Evolutionary conservation across 2,797 vertebrate species (phyloP), one percentile per base, ranked within the genome.

Genomic region (Amphiprion clarkii): DNA sequence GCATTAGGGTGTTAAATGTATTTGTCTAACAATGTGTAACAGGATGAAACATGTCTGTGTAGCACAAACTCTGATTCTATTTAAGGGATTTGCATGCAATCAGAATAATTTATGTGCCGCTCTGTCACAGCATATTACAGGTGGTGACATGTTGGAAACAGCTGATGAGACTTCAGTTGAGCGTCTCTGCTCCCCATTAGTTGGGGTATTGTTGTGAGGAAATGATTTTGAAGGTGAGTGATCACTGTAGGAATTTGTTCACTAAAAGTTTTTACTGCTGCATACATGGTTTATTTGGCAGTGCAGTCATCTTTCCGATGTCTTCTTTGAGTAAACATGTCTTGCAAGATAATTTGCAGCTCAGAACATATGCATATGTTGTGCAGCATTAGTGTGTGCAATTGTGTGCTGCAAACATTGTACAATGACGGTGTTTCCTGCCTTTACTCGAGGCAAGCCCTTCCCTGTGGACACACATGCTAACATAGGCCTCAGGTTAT

Each of bases 71-170:
- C 69, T 40, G 76, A 80, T 86, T 90, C 76, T 76, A 65, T 83
- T 85, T 81, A 67, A 70, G 60, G 84, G 88, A 89, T 91, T 91
- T 88, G 78, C 85, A 87, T 88, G 70, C 81, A 88, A 81, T 90
- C 84, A 75, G 77, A 87, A 88, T 90, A 79, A 88, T 89, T 90
- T 66, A 87, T 73, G 71, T 77, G 54, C 54, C 9, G 1, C 56
- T 78, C 69, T 80, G 80, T 86, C 83, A 84, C 69, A 76, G 69
- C 71, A 70, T 73, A 81, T 86, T 78, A 78, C 75, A 44, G 23
- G 5, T 19, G 53, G 60, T 81, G 76, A 83, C 85, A 75, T 58
- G 78, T 69, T 76, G 64, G 67, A 82, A 88, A 68, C 75, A 73
- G 76, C 76, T 82, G 81, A 84, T 74, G 75, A 74, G 74, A 59